Evolutionary conservation across 37 sponge, comb jelly and placozoan species (phyloP), one percentile per base, ranked within the genome.

Genomic region (Cliona cf. orientalis): DNA sequence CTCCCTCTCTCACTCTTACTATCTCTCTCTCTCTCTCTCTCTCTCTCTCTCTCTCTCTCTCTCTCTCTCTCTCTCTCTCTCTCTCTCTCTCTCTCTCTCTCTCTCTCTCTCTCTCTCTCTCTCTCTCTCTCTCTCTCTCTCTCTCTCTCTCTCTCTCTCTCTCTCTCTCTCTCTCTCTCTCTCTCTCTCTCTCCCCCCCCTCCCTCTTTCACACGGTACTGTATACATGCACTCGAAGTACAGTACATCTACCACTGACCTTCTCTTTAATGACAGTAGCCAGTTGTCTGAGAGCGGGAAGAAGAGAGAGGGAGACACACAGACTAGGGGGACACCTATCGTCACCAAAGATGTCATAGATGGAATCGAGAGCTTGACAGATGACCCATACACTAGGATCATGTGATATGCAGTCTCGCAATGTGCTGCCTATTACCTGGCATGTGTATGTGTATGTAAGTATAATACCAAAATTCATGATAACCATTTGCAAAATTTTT

Each of bases 331-430:
- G 83, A 42, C 73, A 82, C 31, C 45, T 28, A 39, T 82, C 83
- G 44, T 23, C 65, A 44, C 83, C 83, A 73, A 82, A 72, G 33
- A 82, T 44, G 49, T 82, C 83, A 73, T 60, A 82, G 7, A 73
- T 34, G 2, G 66, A 32, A 55, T 82, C 83, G 65, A 82, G 53
- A 34, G 83, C 83, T 63, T 59, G 71, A 26, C 64, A 58, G 14
- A 82, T 74, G 37, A 82, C 73, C 83, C 83, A 82, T 39, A 73
- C 44, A 0, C 37, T 31, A 0, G 39, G 28, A 26, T 73, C 74
- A 19, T 46, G 22, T 14, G 74, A 62, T 7, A 82, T 44, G n/a
- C 74, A 82, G 53, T 82, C 74, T 31, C 74, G 61, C 66, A 82
- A 66, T 0, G 74, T 21, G 14, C 23, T 11, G 64, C 83, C 83